Conservation (phyloP, 1,140 invertebrate species). For the Monochamus saltuarius region DNA sequence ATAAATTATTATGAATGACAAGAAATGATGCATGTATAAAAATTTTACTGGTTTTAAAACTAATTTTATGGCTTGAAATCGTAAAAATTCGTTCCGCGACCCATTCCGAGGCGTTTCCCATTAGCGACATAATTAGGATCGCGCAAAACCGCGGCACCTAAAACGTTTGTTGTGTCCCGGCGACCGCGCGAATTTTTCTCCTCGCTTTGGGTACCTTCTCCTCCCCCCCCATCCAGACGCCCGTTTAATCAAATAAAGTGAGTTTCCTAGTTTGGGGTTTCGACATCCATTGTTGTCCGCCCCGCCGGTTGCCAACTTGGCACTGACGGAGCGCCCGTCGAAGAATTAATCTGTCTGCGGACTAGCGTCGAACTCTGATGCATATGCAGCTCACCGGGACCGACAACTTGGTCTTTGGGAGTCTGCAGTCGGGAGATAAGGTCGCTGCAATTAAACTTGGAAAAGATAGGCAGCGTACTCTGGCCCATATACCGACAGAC, state of each 20-base stretch:
- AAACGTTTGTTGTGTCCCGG: constrained; percentile 33
- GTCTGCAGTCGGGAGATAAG: constrained; percentile 18
- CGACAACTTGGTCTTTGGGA: constrained; percentile 1
- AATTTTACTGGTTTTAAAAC: no score
- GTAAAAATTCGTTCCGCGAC: no score
- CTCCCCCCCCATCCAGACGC: constrained; percentile 7
- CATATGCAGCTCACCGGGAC: constrained; percentile 14
- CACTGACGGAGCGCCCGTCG: neutral
- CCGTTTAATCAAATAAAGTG: constrained; percentile 35
- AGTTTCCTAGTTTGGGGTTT: constrained; percentile 20
- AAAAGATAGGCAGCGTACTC: no score
- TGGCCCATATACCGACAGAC: no score
- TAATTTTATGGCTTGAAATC: no score
- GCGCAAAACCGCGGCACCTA: constrained; percentile 18
- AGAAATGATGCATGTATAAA: no score
- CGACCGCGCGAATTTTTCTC: constrained; percentile 26
- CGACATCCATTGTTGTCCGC: constrained; percentile 24
- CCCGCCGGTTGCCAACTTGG: constrained; percentile 1
- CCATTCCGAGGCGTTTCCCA: neutral
- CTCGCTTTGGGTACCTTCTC: constrained; percentile 7
- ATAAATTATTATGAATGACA: no score
- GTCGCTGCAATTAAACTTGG: constrained; percentile 18
- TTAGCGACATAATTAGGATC: neutral
- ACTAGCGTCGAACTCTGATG: constrained; percentile 6
- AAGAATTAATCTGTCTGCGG: constrained; percentile 1